These are phyloP conservation scores for Steinernema khuongi DNA, from an alignment of 1,140 invertebrate genomes.

Conservation along the genomic window DNA sequence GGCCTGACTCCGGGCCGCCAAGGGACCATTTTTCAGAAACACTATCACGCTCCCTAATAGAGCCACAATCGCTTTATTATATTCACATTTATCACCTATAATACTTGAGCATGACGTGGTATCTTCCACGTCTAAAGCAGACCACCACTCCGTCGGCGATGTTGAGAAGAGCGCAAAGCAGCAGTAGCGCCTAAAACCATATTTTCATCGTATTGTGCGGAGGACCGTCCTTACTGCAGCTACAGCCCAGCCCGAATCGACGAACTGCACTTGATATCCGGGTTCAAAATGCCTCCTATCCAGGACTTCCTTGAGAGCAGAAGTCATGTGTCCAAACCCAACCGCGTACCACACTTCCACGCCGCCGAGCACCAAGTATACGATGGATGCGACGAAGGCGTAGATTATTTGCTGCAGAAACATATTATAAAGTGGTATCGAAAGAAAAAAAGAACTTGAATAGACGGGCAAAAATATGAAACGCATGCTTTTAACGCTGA, in stretches of 20 bases:
- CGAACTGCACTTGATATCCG: constrained; percentile 50
- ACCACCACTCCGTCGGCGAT: not conserved
- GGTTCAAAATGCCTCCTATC: no score
- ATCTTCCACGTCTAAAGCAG: not conserved
- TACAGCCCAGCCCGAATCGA: constrained; percentile 57
- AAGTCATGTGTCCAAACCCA: constrained; percentile 55
- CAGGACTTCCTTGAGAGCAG: constrained; percentile 56
- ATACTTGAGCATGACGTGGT: not conserved
- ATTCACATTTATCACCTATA: not conserved
- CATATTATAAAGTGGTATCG: no score
- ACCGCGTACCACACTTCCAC: constrained; percentile 58
- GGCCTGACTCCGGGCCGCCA: no score
- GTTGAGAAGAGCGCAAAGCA: not conserved
- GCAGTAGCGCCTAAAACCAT: not conserved
- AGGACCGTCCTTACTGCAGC: constrained; percentile 42
- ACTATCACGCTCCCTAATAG: no score
- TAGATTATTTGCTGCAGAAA: constrained; percentile 55
- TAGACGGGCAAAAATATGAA: no score
- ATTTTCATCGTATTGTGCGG: not conserved
- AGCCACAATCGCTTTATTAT: not conserved
- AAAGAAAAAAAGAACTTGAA: no score
- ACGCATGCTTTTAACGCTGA: no score
- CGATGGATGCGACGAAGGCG: constrained; percentile 45
- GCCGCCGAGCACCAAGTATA: constrained; percentile 53
- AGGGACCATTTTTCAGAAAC: no score